Percentiles rank a stretch among this genome's conserved stretches.
These are phyloP conservation scores for Chloroceryle inda DNA, from an alignment of 2,797 vertebrate species.

Conservation along the genomic window DNA sequence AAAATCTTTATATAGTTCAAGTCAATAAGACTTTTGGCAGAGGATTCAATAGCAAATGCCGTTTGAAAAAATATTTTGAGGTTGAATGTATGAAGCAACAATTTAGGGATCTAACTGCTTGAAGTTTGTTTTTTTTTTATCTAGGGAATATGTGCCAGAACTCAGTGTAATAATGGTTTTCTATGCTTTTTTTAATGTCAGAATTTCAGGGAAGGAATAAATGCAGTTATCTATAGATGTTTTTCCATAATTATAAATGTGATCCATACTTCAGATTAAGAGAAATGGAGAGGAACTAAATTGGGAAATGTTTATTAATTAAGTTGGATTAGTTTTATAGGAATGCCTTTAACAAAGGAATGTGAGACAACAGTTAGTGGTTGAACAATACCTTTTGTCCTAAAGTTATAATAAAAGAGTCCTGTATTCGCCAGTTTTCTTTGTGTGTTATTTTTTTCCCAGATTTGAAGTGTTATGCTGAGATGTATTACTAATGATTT, in stretches of 20 bases:
- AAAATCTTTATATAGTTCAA: constrained; percentile 5
- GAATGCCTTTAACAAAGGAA: neutral
- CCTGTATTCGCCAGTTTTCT: no score
- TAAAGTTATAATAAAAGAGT: neutral
- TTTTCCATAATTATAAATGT: neutral
- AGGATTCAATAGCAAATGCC: constrained; percentile 18
- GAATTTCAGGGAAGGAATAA: neutral
- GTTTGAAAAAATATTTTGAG: constrained; percentile 15
- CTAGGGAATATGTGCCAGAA: neutral
- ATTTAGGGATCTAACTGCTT: neutral
- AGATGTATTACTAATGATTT: neutral
- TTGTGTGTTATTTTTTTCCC: neutral
- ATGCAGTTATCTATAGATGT: constrained; percentile 14
- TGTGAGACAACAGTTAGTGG: neutral
- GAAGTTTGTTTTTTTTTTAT: neutral
- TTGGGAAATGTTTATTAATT: neutral
- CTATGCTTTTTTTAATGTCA: neutral
- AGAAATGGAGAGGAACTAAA: neutral
- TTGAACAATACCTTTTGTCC: neutral
- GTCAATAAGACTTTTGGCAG: neutral
- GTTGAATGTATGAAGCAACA: constrained; percentile 34
- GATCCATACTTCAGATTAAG: neutral
- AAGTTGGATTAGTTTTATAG: neutral
- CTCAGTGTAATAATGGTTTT: neutral
- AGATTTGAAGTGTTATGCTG: neutral